Evolutionary conservation across 1,140 invertebrate genomes (phyloP), one percentile per base, ranked within the genome.

Genomic region (Mercenaria mercenaria): DNA sequence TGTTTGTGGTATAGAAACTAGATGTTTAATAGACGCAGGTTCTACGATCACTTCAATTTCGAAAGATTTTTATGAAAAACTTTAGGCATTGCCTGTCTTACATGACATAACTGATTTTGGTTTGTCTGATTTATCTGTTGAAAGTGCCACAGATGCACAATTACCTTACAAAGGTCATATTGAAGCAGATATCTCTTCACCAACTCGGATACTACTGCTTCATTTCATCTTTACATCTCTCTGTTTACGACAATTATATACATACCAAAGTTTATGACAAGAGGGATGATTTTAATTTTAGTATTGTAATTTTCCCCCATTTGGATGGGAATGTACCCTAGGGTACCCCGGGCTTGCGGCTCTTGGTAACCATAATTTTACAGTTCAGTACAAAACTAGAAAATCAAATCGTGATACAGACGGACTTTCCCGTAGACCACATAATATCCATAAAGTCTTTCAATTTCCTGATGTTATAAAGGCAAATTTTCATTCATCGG

Each of bases 381-480:
- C 56, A 4, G 82, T 91, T 2, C 56, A 59, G 23, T 92, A 91
- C 69, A 52, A n/a, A 52, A 43, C 80, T 34, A 88, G 91, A 20
- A 80, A 82, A 56, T 29, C 0, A 15, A 92, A 92, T 61, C 15
- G n/a, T n/a, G 90, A 89, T 88, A 89, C 91, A 56, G 92, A 91
- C 47, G 23, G 32, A 1, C 81, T 90, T 67, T 90, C 77, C 26
- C 72, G 88, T 43, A 6, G 8, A 59, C 59, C 56, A 4, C 1
- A 64, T n/a, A n/a, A n/a, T n/a, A n/a, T n/a, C n/a, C n/a, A n/a
- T 59, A 37, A 8, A 37, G 37, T 67, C 41, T 37, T 32, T 8
- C 8, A 37, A n/a, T 41, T n/a, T n/a, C n/a, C 43, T 29, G 18
- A 77, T 18, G 34, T 61, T 26, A 29, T 72, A 8, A 43, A 32